A percentile compares a stretch with the other conserved stretches of the same genome.
These are phyloP conservation scores for Netelia fuscicornis DNA, from an alignment of 2,888 invertebrate genomes.

Conservation along the genomic window DNA sequence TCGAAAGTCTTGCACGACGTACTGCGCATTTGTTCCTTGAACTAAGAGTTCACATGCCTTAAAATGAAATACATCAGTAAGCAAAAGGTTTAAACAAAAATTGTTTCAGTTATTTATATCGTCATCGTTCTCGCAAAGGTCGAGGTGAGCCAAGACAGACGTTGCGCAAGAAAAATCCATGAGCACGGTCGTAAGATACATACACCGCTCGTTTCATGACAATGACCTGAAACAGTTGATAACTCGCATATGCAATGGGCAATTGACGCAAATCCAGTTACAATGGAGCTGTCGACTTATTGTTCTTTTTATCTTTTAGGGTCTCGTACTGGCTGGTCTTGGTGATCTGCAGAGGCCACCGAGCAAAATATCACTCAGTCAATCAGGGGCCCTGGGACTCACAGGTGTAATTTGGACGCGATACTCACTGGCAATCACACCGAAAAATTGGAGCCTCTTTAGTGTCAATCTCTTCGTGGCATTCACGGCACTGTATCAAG, in stretches of 20 bases:
- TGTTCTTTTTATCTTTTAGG: conserved; percentile 84
- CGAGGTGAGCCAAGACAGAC: background rate
- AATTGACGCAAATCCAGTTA: background rate
- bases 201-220: background rate
- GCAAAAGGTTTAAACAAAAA: background rate
- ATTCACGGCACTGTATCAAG: conserved; percentile 93
- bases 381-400: conserved; percentile 93
- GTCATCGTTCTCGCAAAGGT: too few species aligned
- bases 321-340: conserved; percentile 94
- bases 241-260: conserved; percentile 5
- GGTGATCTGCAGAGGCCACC: conserved; percentile 96
- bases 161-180: conserved; percentile 33
- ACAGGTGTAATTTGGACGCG: conserved; percentile 98
- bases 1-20: background rate
- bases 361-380: conserved; percentile 93
- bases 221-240: conserved; percentile 32
- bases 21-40: background rate
- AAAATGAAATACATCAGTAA: background rate
- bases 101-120: background rate
- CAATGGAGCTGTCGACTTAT: background rate
- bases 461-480: conserved; percentile 99
- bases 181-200: background rate
- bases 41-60: background rate
- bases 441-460: conserved; percentile 97
- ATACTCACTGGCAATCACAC: conserved; percentile 97